Evolutionary conservation across 2,113 vertebrate species (phyloP), one percentile per base, ranked within the genome.

Genomic region (Dipodomys spectabilis): DNA sequence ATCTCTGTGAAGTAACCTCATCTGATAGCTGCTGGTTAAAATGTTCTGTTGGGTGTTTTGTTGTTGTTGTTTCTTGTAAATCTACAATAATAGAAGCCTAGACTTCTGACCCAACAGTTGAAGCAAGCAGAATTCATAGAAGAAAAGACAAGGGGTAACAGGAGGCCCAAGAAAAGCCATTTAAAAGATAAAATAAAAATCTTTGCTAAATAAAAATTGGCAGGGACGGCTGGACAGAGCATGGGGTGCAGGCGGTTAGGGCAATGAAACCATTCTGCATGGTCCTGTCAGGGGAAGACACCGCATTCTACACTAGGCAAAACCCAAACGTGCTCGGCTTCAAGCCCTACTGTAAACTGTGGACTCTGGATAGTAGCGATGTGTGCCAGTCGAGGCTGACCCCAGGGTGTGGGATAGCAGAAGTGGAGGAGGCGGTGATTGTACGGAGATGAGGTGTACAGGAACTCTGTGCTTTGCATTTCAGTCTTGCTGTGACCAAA

Each of bases 141-240:
- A 75, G 7, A 75, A 62, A 39, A 19, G 32, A 53, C 39, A 39
- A 27, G 35, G 25, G 20, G 22, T 30, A 11, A 27, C 39, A 57
- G 1, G 7, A 27, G 10, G 23, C 90, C 65, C 1, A 97, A 96
- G 93, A 96, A 97, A 53, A 92, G 15, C 53, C 53, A 57, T 57
- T 57, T 57, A 57, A 57, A 57, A 78, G 49, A 71, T 25, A 57
- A 80, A 28, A 27, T 22, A 18, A 73, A 57, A 78, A 57, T 44
- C 13, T 39, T 23, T 35, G 73, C 6, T 10, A 78, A 73, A 91
- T 39, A 49, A 74, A 79, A 65, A 23, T 32, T 62, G 27, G 45
- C 53, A 75, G 9, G 25, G 27, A 78, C 68, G 60, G 35, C 18
- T 22, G 25, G 20, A 32, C 72, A 57, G 62, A 68, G 15, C 67